Evolutionary conservation across 1,140 invertebrate genomes (phyloP).

Genomic region (Lanistes nyassanus): DNA sequence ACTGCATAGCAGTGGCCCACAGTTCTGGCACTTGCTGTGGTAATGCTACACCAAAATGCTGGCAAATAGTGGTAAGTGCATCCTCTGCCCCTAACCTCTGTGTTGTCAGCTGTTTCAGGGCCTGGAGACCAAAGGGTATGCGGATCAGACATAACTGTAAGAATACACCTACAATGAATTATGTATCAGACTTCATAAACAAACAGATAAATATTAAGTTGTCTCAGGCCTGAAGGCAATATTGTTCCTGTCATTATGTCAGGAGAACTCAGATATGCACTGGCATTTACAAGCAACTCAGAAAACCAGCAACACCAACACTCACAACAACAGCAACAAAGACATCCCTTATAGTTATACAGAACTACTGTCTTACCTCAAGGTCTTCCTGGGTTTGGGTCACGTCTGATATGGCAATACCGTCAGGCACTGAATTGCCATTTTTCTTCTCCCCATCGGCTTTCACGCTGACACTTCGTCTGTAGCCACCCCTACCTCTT

Average conservation of each 20-base stretch:
- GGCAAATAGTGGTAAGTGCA: constrained; percentile 49
- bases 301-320: background rate
- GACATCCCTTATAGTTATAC: background rate
- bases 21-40: constrained; percentile 46
- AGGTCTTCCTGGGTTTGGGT: constrained; percentile 8
- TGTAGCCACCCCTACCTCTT: constrained; percentile 35
- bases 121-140: constrained; percentile 28
- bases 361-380: constrained; percentile 3
- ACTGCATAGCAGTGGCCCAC: constrained; percentile 46
- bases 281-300: background rate
- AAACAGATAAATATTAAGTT: no score
- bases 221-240: no score
- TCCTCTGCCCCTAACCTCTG: constrained; percentile 54
- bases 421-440: constrained; percentile 3
- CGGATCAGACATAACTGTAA: background rate
- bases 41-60: constrained; percentile 41
- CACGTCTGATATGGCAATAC: background rate
- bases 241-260: no score
- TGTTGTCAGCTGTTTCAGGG: constrained; percentile 44
- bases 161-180: no score
- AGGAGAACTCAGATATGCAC: background rate
- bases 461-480: constrained; percentile 31
- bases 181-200: no score
- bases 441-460: constrained; percentile 8
- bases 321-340: background rate